A percentile compares a stretch with the other conserved stretches of the same genome.
These are phyloP conservation scores for Malurus leucopterus DNA, from an alignment of 2,797 vertebrate species.

Conservation along the genomic window DNA sequence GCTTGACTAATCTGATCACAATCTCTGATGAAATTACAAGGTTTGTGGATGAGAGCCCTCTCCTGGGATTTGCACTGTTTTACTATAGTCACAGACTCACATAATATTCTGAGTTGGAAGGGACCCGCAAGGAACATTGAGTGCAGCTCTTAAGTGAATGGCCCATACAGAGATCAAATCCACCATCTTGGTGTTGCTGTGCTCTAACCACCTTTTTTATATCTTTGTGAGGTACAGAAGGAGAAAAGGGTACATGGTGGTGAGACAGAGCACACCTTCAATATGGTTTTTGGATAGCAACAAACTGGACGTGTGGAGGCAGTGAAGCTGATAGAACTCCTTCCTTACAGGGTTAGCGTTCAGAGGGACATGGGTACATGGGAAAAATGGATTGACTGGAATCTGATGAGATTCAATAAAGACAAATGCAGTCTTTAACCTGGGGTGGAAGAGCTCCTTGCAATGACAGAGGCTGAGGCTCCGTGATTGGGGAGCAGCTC, in stretches of 20 bases:
- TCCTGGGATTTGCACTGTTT: neutral
- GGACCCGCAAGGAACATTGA: neutral
- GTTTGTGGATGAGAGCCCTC: neutral
- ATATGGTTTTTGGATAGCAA: neutral
- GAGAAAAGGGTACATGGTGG: neutral
- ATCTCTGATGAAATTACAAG: neutral
- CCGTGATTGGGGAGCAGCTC: neutral
- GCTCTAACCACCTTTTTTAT: neutral
- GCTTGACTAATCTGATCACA: neutral
- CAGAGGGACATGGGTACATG: neutral
- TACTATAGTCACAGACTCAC: neutral
- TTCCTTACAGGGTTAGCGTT: rapidly evolving
- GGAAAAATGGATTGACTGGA: neutral
- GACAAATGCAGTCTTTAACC: neutral
- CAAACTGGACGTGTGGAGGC: neutral
- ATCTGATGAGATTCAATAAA: neutral
- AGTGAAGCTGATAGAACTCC: neutral
- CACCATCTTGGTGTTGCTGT: neutral
- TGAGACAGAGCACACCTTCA: neutral
- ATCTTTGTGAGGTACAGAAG: neutral
- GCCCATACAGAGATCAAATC: neutral
- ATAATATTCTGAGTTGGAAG: neutral
- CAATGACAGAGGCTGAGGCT: neutral
- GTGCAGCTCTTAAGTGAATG: neutral
- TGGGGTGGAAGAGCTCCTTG: neutral